Conservation (phyloP, 2,888 invertebrate species). For the Elysia crispata region DNA sequence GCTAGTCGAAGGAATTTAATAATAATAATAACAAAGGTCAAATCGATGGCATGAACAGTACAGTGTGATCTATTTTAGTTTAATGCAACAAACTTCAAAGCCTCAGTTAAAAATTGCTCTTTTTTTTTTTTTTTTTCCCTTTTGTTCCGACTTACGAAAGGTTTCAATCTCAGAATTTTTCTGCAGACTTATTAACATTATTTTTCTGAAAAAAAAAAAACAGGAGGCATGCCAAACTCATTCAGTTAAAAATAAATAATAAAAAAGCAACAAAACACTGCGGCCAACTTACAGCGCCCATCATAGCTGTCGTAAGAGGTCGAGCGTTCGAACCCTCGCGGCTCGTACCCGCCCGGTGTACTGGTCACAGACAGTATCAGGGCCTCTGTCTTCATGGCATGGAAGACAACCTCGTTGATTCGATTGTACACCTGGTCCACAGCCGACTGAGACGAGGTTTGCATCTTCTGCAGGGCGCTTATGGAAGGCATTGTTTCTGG, state of each 20-base stretch:
- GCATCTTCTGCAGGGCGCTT: conserved; percentile 36
- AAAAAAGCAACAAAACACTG: background rate
- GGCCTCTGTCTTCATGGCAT: conserved; percentile 67
- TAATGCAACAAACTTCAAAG: no score
- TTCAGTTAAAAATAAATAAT: background rate
- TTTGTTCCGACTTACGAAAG: no score
- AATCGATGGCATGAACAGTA: no score
- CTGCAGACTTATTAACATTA: no score
- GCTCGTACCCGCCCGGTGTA: conserved; percentile 49
- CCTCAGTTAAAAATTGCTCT: no score
- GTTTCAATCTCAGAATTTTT: no score
- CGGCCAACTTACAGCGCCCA: conserved; percentile 5
- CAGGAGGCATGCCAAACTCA: no score
- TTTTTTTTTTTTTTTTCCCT: no score
- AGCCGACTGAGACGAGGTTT: background rate
- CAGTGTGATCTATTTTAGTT: no score
- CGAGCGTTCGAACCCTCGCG: background rate
- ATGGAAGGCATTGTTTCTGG: conserved; percentile 40
- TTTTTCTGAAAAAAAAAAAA: no score
- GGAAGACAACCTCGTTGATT: conserved; percentile 58
- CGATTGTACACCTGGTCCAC: conserved; percentile 41
- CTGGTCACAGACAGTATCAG: conserved; percentile 57
- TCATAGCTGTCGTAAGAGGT: conserved; percentile 1
- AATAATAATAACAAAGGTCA: no score
- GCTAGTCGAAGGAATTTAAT: no score